Conservation (phyloP, 2,888 invertebrate genomes). For the Hirtodrosophila alboralis region DNA sequence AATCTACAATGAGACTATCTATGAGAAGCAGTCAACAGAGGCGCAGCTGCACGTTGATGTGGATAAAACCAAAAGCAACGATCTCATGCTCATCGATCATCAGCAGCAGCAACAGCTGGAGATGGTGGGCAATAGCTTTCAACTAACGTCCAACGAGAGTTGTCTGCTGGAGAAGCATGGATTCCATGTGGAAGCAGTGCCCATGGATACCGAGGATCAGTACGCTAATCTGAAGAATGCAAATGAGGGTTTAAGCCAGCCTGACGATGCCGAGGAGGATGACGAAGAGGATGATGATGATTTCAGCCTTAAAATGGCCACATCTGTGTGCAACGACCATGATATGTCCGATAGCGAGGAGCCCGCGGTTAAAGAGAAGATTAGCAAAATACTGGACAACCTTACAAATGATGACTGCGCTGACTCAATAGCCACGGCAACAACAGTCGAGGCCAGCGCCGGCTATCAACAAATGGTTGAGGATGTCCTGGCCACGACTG, state of each 20-base stretch:
- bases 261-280: slow-evolving; percentile 62
- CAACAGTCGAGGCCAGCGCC: slow-evolving; percentile 68
- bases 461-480: slow-evolving; percentile 71
- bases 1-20: slow-evolving; percentile 46
- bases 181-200: slow-evolving; percentile 52
- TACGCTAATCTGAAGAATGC: slow-evolving; percentile 28
- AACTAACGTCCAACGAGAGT: slow-evolving; percentile 25
- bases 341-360: slow-evolving; percentile 82
- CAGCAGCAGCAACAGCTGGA: slow-evolving; percentile 60
- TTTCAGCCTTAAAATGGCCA: slow-evolving; percentile 81
- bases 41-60: slow-evolving; percentile 35
- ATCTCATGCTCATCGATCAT: slow-evolving; percentile 48
- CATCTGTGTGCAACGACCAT: slow-evolving; percentile 75
- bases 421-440: slow-evolving; percentile 74
- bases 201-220: slow-evolving; percentile 65
- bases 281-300: slow-evolving; percentile 82
- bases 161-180: slow-evolving; percentile 63
- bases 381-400: slow-evolving; percentile 82
- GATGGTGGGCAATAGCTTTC: slow-evolving; percentile 44
- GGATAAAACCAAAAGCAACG: slow-evolving; percentile 41
- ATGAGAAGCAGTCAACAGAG: slow-evolving; percentile 47
- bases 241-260: no score
- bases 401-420: slow-evolving; percentile 82
- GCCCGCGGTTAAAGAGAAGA: slow-evolving; percentile 82
- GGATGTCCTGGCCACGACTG: slow-evolving; percentile 67